phyloP scores from a whole-genome alignment of 1,140 invertebrate species.

The Oscheius sp. region DNA sequence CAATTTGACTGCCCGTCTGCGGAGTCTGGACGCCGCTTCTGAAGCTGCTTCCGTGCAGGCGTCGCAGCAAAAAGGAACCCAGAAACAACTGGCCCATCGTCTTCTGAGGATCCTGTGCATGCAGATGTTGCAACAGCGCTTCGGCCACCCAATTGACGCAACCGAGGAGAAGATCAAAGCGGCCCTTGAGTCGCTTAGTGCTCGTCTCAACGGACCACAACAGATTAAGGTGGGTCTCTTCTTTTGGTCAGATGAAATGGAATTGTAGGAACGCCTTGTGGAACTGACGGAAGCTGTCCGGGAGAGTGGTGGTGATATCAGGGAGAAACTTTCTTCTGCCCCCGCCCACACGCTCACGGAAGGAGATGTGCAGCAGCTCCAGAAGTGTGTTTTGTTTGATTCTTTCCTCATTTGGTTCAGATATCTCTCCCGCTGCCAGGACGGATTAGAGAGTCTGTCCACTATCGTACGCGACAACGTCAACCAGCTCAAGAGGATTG shows the following conservation, averaged over 20 bases:
- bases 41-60: background rate
- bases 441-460: constrained; percentile 10
- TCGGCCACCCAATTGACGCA: background rate
- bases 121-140: constrained; percentile 5
- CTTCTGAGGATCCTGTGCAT: background rate
- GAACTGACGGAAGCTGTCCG: background rate
- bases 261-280: background rate
- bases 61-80: background rate
- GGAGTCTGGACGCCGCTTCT: background rate
- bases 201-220: background rate
- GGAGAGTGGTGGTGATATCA: background rate
- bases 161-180: background rate
- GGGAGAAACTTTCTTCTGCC: background rate
- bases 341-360: background rate
- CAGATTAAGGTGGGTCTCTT: background rate
- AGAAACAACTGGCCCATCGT: constrained; percentile 5
- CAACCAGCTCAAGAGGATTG: background rate
- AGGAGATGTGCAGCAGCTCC: background rate
- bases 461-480: background rate
- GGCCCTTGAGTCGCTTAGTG: background rate
- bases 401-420: background rate
- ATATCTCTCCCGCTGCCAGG: constrained; percentile 6
- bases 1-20: background rate
- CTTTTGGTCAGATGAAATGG: background rate
- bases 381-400: background rate